phyloP scores from a whole-genome alignment of 2,888 invertebrate species.

The Mythimna impura region DNA sequence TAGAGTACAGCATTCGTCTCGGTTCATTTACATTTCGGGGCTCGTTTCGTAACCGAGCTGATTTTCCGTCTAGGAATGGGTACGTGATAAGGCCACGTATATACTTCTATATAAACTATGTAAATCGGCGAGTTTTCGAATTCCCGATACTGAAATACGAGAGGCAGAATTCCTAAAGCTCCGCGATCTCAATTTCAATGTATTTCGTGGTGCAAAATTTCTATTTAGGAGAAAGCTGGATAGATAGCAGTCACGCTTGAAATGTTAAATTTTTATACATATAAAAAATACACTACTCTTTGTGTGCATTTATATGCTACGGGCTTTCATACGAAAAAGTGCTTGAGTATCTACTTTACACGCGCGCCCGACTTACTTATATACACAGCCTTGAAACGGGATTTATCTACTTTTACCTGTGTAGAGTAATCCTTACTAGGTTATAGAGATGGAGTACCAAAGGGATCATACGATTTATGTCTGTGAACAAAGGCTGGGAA shows the following conservation, averaged over 20 bases:
- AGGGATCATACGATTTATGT: constrained; percentile 17
- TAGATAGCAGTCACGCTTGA: background rate
- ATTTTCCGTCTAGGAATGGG: constrained; percentile 61
- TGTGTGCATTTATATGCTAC: constrained; percentile 7
- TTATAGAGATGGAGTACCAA: constrained; percentile 9
- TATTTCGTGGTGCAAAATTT: constrained; percentile 31
- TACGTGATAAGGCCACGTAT: constrained; percentile 54
- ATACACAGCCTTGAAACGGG: constrained; percentile 29
- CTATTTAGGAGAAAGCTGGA: constrained; percentile 19
- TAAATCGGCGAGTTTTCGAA: constrained; percentile 50
- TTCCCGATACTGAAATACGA: constrained; percentile 46
- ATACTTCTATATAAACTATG: constrained; percentile 49
- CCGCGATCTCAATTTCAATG: constrained; percentile 20
- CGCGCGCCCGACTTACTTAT: constrained; percentile 15
- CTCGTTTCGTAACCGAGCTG: constrained; percentile 63
- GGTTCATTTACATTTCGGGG: constrained; percentile 69
- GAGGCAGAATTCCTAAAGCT: constrained; percentile 42
- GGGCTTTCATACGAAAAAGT: constrained; percentile 13
- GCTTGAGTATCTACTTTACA: background rate
- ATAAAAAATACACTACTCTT: background rate
- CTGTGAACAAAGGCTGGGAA: constrained; percentile 1
- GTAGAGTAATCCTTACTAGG: constrained; percentile 27
- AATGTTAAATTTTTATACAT: background rate
- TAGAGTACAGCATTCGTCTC: constrained; percentile 68
- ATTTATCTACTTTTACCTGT: constrained; percentile 31